phyloP scores from a whole-genome alignment of 1,140 invertebrate genomes.

The Saxidomus purpurata region DNA sequence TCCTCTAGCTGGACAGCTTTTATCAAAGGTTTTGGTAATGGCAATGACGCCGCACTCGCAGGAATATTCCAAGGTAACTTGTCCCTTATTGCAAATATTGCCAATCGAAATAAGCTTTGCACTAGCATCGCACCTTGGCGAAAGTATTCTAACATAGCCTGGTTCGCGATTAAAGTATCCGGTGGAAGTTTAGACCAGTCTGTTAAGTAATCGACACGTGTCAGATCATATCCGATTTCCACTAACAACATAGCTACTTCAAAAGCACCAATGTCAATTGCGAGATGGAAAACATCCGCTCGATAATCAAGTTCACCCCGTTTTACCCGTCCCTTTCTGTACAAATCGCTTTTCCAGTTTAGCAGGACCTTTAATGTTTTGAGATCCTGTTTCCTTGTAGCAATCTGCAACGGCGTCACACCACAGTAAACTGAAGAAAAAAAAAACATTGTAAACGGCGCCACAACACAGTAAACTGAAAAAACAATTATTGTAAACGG shows the following conservation, averaged over 20 bases:
- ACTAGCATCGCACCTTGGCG: conserved; percentile 46
- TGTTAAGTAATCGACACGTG: conserved; percentile 43
- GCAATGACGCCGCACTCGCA: background rate
- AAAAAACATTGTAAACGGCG: background rate
- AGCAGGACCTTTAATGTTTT: conserved; percentile 61
- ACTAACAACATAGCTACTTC: conserved; percentile 52
- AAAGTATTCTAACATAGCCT: conserved; percentile 55
- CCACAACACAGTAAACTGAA: no score
- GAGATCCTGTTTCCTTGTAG: conserved; percentile 60
- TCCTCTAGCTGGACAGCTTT: conserved; percentile 40
- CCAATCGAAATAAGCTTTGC: conserved; percentile 35
- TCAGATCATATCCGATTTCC: conserved; percentile 50
- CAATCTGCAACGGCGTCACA: conserved; percentile 70
- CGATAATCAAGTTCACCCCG: conserved; percentile 51
- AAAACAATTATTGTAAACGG: no score
- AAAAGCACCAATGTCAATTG: conserved; percentile 63
- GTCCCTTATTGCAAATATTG: conserved; percentile 10
- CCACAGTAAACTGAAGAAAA: conserved; percentile 66
- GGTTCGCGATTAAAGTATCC: conserved; percentile 19
- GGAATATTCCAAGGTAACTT: background rate
- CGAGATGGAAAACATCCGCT: conserved; percentile 59
- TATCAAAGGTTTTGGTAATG: conserved; percentile 45
- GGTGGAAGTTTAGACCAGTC: conserved; percentile 56
- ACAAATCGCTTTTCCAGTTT: conserved; percentile 52
- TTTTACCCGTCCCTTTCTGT: conserved; percentile 53